phyloP scores from a whole-genome alignment of 1,140 invertebrate genomes.

The Heliconius eleuchia region DNA sequence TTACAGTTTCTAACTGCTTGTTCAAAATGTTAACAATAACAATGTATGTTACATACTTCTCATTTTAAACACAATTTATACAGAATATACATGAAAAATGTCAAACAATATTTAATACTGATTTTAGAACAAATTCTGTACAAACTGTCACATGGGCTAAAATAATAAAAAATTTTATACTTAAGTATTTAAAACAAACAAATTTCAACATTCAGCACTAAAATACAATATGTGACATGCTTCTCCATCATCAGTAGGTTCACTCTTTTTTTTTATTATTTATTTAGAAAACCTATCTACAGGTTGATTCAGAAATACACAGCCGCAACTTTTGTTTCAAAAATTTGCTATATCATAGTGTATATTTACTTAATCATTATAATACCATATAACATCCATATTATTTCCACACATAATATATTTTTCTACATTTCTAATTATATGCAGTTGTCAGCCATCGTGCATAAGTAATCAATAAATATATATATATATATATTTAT shows the following conservation, averaged over 20 bases:
- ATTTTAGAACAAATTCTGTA: neutral
- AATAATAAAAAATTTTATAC: neutral
- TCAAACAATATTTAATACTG: neutral
- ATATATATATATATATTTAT: neutral
- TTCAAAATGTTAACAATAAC: neutral
- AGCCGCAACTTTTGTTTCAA: constrained; percentile 53
- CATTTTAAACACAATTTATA: neutral
- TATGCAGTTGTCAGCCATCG: constrained; percentile 56
- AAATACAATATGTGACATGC: neutral
- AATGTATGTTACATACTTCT: neutral
- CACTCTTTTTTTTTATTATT: constrained; percentile 33
- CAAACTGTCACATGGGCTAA: neutral
- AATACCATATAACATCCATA: constrained; percentile 41
- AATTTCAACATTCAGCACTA: constrained; percentile 32
- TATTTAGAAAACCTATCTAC: constrained; percentile 50
- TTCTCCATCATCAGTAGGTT: constrained; percentile 47
- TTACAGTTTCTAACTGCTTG: neutral
- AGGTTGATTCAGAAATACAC: constrained; percentile 61
- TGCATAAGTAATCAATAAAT: constrained; percentile 55
- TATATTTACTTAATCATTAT: constrained; percentile 46
- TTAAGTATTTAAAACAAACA: neutral
- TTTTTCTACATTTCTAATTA: constrained; percentile 59
- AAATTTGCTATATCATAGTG: constrained; percentile 45
- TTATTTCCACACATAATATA: constrained; percentile 38
- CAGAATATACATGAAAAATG: neutral